These are phyloP conservation scores for Xiphorhynchus elegans DNA, from an alignment of 2,113 vertebrate genomes.

Conservation along the genomic window DNA sequence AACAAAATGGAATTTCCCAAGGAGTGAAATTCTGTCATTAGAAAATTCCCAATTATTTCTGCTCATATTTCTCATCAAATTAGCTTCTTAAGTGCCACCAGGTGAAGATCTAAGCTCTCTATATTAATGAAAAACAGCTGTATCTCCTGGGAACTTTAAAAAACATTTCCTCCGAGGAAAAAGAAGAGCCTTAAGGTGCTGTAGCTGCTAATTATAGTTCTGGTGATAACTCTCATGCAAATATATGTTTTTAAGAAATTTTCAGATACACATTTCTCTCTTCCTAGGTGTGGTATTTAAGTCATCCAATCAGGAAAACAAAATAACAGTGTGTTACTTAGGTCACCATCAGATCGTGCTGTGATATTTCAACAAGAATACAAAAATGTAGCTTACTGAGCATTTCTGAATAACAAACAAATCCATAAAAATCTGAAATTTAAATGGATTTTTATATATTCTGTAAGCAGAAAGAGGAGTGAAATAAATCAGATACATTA, in stretches of 20 bases:
- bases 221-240: neutral
- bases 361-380: neutral
- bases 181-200: neutral
- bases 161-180: neutral
- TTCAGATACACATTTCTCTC: neutral
- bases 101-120: neutral
- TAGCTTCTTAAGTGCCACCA: neutral
- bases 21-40: neutral
- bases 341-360: neutral
- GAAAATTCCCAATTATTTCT: slow-evolving; percentile 8
- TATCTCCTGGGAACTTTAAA: neutral
- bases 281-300: neutral
- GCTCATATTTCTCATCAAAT: neutral
- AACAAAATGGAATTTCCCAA: slow-evolving; percentile 22
- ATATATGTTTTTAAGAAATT: neutral
- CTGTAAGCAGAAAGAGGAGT: neutral
- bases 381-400: neutral
- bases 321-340: neutral
- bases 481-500: slow-evolving; percentile 48
- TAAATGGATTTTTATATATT: slow-evolving; percentile 14
- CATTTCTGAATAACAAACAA: slow-evolving; percentile 12
- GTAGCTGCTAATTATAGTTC: neutral
- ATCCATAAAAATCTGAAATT: slow-evolving; percentile 13
- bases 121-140: neutral
- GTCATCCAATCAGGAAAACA: neutral